Conservation (phyloP, 2,888 invertebrate genomes). For the Zygaena filipendulae region DNA sequence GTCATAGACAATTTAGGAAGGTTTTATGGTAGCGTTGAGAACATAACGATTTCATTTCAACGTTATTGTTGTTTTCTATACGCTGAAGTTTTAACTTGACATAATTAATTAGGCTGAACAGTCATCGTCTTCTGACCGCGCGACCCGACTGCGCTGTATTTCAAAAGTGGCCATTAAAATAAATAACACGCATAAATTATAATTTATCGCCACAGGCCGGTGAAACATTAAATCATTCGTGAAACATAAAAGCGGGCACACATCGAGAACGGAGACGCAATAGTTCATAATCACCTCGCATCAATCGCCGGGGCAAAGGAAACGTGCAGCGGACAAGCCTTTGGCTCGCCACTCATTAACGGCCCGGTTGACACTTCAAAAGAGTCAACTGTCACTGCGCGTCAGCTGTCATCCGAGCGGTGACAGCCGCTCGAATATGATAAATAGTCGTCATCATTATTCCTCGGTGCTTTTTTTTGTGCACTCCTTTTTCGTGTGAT, state of each 20-base stretch:
- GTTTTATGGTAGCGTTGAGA: too few species aligned
- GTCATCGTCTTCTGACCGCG: too few species aligned
- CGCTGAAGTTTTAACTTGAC: too few species aligned
- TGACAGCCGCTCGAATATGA: slow-evolving; percentile 34
- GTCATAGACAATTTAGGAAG: too few species aligned
- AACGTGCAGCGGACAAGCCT: slow-evolving; percentile 1
- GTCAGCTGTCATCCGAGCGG: slow-evolving; percentile 29
- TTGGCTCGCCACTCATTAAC: slow-evolving; percentile 37
- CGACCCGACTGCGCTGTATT: too few species aligned
- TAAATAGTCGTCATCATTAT: slow-evolving; percentile 48
- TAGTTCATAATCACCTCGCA: background rate
- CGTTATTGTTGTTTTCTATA: too few species aligned
- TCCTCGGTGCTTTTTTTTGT: slow-evolving; percentile 22
- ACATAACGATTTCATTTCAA: too few species aligned
- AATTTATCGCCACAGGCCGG: too few species aligned
- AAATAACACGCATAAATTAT: too few species aligned
- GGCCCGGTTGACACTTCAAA: slow-evolving; percentile 45
- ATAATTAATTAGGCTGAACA: too few species aligned
- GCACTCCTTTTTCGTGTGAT: slow-evolving; percentile 28
- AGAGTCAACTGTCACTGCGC: slow-evolving; percentile 32
- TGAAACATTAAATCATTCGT: too few species aligned
- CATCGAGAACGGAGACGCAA: background rate
- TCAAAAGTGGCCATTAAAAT: too few species aligned
- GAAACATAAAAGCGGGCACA: background rate
- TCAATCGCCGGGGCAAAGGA: background rate